Conservation (phyloP, 2,797 vertebrate genomes). For the Chiloscyllium punctatum region DNA sequence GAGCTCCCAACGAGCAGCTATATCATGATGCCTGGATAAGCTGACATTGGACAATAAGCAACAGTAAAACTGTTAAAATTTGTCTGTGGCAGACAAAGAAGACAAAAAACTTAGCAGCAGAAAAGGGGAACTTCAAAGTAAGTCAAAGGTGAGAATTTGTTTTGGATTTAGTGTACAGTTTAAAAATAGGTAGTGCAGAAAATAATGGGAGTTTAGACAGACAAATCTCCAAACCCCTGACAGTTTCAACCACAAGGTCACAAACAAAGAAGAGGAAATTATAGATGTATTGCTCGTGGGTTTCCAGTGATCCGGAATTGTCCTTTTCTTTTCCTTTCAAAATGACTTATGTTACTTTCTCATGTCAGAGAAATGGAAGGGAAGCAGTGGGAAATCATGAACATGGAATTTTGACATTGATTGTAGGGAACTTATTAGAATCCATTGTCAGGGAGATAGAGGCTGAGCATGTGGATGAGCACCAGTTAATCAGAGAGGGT, state of each 20-base stretch:
- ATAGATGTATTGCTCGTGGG: background rate
- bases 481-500: background rate
- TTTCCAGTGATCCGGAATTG: background rate
- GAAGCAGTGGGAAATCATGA: background rate
- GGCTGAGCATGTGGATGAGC: background rate
- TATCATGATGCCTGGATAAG: background rate
- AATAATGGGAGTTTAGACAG: background rate
- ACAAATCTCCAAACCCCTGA: background rate
- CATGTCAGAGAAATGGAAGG: background rate
- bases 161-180: background rate
- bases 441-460: background rate
- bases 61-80: background rate
- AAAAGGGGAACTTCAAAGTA: background rate
- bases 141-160: background rate
- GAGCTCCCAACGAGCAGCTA: background rate
- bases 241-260: background rate
- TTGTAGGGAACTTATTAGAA: background rate
- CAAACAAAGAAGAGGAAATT: background rate
- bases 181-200: background rate
- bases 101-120: background rate
- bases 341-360: background rate
- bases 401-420: background rate
- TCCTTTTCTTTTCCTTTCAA: background rate
- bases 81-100: background rate
- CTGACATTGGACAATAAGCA: background rate